Evolutionary conservation across 2,888 invertebrate species (phyloP), one percentile per base, ranked within the genome.

Genomic region (Shargacucullia verbasci): DNA sequence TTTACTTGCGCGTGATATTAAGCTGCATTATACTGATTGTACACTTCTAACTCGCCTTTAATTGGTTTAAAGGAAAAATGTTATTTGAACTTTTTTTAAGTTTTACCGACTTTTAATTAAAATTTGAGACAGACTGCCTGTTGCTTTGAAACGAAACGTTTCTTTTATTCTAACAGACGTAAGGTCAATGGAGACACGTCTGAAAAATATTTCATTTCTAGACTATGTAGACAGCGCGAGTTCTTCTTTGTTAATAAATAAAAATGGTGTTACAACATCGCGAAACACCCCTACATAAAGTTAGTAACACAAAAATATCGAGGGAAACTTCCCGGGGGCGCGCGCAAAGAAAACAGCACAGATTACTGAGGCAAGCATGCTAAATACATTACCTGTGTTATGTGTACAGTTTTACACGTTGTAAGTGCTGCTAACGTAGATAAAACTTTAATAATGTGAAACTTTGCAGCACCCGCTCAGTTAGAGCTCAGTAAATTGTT

Each of bases 401-500:
- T 61, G 33, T 67, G 62, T 65, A 69, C 67, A 77, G 48, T 72
- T 64, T 68, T 49, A 63, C 59, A 58, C 31, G 49, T 35, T 59
- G 46, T 58, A 62, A 76, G 66, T 64, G 63, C 44, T 59, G 65
- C 59, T 57, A 60, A 59, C 59, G 59, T 59, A 69, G 65, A 76
- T 73, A 72, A 76, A 80, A 81, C 70, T 82, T 80, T 78, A 73
- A 76, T 81, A 78, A 79, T 66, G 71, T 54, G 67, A 77, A 83
- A 79, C 76, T 80, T 77, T 58, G 55, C 70, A 40, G 68, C 66
- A 40, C 50, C 40, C 38, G 35, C 45, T 50, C 70, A 73, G 77
- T 78, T 77, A 60, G 60, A 79, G 73, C 69, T 65, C 70, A 64
- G 75, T 77, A 79, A 80, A 83, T 81, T 76, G 82, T 81, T 80